Evolutionary conservation across 2,888 invertebrate species (phyloP), one percentile per base, ranked within the genome.

Genomic region (Enchytraeus crypticus): DNA sequence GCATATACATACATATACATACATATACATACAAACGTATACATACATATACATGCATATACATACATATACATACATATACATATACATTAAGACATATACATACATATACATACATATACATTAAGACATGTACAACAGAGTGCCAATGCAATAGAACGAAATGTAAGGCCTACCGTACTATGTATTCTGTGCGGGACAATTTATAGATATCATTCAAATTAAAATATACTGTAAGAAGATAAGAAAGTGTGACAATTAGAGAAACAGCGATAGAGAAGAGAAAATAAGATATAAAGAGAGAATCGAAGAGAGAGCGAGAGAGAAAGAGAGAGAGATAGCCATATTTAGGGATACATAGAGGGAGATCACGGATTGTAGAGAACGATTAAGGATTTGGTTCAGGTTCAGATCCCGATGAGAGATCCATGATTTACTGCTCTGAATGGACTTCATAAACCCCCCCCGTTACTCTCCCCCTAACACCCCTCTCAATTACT

Each of bases 321-420:
- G 43, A 55, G 14, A 55, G 5, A 55, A 8, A 55, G 43, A 55
- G 11, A 43, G 43, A 43, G 23, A 55, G 55, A 55, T 8, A 43
- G 55, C 30, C 11, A 38, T 11, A 49, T 14, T 14, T 11, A 49
- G 14, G 21, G 51, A 49, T 14, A 23, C 11, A 23, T 49, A 23
- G 18, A 49, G 14, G 21, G 14, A 14, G 18, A 11, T 23, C 11
- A 49, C 23, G 11, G 11, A 23, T 18, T 11, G 11, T 21, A 23
- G 51, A 18, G 8, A 21, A 11, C 5, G 5, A 47, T 23, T 23
- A 32, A 54, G n/a, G n/a, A n/a, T n/a, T n/a, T n/a, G n/a, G n/a
- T n/a, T n/a, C n/a, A n/a, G n/a, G n/a, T n/a, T n/a, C n/a, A n/a
- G n/a, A n/a, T n/a, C n/a, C n/a, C n/a, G n/a, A n/a, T n/a, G n/a